Conservation (phyloP, 35 echinoderm and acorn worm species). For the Hemicentrotus pulcherrimus region DNA sequence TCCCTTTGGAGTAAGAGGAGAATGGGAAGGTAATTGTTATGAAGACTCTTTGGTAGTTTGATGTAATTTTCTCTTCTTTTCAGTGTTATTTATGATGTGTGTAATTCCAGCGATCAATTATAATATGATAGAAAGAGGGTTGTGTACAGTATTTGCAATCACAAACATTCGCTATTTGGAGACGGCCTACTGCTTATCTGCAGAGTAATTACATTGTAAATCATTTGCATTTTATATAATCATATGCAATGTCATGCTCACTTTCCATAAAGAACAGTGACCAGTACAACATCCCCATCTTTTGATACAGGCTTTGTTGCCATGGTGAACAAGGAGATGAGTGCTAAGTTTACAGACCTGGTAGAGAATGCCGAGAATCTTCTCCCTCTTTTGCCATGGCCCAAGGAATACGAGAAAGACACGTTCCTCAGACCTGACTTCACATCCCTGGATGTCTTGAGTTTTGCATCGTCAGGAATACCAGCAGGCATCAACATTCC, state of each 20-base stretch:
- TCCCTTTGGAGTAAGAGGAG: constrained; percentile 94
- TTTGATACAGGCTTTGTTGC: constrained; percentile 80
- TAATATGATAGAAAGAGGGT: no score
- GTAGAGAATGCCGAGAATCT: constrained; percentile 90
- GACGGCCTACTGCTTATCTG: background rate
- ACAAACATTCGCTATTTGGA: no score
- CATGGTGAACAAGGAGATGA: constrained; percentile 99
- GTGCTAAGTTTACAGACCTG: constrained; percentile 90
- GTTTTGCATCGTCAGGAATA: constrained; percentile 95
- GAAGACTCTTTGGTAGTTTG: background rate
- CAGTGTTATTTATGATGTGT: background rate
- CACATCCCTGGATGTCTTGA: constrained; percentile 91
- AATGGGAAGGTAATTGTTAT: constrained; percentile 90
- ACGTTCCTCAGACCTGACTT: constrained; percentile 92
- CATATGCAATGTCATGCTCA: background rate
- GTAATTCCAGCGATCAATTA: background rate
- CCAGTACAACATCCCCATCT: background rate
- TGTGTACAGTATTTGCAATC: no score
- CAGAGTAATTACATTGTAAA: background rate
- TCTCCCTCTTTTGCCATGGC: constrained; percentile 90
- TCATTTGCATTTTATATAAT: background rate
- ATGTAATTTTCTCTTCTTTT: background rate
- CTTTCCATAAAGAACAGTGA: background rate
- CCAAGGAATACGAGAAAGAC: constrained; percentile 94
- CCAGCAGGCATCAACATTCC: constrained; percentile 97